A percentile compares a stretch with the other conserved stretches of the same genome.
Conservation (phyloP, 2,113 vertebrate species). For the Ellobius talpinus region DNA sequence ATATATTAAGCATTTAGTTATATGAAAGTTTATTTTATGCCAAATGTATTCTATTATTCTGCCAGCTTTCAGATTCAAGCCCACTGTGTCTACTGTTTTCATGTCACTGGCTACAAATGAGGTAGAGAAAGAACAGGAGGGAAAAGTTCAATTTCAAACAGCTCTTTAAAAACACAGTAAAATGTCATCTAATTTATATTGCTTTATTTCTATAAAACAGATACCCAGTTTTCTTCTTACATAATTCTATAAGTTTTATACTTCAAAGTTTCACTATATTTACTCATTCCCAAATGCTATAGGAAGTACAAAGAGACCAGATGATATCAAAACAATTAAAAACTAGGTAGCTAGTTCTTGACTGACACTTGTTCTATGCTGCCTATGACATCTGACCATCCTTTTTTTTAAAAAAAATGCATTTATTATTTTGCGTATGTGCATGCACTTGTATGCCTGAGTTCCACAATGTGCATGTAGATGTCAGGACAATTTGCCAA, state of each 20-base stretch:
- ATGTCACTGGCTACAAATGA: neutral
- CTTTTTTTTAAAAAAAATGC: neutral
- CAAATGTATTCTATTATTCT: neutral
- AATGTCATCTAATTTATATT: neutral
- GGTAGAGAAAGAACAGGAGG: neutral
- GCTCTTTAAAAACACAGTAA: neutral
- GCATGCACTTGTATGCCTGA: neutral
- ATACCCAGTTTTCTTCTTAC: neutral
- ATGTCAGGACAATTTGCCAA: neutral
- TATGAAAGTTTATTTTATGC: slow-evolving; percentile 15
- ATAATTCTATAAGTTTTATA: neutral
- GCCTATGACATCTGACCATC: neutral
- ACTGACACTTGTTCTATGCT: neutral
- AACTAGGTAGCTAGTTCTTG: neutral
- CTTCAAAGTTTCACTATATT: neutral
- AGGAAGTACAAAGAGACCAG: neutral
- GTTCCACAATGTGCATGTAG: neutral
- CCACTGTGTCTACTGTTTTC: neutral
- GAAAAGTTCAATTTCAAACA: neutral
- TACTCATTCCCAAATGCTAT: neutral
- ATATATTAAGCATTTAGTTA: neutral
- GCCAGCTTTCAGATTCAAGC: neutral
- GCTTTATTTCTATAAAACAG: neutral
- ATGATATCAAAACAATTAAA: neutral
- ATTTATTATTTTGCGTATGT: neutral